phyloP scores from a whole-genome alignment of 2,113 vertebrate species.

The Sinosuthora webbiana region DNA sequence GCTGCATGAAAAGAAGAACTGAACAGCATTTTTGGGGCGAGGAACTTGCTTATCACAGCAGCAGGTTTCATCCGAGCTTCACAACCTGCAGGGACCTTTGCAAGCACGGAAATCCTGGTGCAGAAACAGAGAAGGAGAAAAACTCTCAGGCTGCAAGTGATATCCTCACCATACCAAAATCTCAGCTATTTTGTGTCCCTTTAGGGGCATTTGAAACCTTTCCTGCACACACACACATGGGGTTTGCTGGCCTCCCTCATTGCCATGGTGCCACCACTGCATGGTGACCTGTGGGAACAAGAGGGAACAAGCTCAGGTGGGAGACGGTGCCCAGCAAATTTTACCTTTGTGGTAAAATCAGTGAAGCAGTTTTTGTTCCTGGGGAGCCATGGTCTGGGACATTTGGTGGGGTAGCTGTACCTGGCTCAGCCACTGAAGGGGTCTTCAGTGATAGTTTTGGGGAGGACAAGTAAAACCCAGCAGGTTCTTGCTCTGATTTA shows the following conservation, averaged over 20 bases:
- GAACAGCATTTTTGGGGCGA: neutral
- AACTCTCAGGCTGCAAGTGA: neutral
- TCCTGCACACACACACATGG: neutral
- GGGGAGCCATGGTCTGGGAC: fast-evolving
- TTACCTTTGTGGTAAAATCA: neutral
- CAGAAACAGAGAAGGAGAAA: neutral
- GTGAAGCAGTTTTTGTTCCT: neutral
- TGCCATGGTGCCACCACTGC: neutral
- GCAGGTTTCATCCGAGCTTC: neutral
- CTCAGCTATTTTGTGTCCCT: neutral
- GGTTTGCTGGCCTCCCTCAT: neutral
- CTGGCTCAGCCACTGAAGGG: neutral
- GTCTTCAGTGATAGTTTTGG: neutral
- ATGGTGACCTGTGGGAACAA: fast-evolving
- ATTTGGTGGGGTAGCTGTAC: neutral
- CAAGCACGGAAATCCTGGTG: neutral
- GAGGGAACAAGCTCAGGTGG: neutral
- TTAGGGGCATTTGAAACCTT: neutral
- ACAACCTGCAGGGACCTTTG: neutral
- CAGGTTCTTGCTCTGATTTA: neutral
- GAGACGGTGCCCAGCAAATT: no score
- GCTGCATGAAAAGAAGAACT: neutral
- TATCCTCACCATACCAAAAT: neutral
- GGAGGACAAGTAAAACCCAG: neutral
- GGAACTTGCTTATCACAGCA: neutral